Evolutionary conservation across 2,888 invertebrate species (phyloP), one percentile per base, ranked within the genome.

Genomic region (Microplitis manilae): DNA sequence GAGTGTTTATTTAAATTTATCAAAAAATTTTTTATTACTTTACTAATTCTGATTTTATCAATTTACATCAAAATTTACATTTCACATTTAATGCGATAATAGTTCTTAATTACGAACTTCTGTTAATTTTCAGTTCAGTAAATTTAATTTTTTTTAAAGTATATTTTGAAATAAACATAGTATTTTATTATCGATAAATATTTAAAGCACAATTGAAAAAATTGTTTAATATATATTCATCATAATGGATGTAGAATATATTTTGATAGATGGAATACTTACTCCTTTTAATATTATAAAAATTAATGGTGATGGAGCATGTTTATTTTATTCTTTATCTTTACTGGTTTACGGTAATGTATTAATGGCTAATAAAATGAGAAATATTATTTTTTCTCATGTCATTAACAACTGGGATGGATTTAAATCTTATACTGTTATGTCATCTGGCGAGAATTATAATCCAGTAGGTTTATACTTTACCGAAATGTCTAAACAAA

Each of bases 341-440:
- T 41, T 41, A 41, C 41, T 41, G 41, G 41, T 41, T 41, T 64
- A 65, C 39, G 73, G 73, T 40, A 20, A 73, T 41, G 13, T 73
- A 15, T 64, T 38, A 15, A 73, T 39, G 65, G 50, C 73, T 40
- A 30, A 9, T 40, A 9, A 65, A 62, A 73, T 73, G 2, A 30
- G 64, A 39, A 65, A 62, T 15, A 15, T 6, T 41, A 64, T 65
- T 73, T 50, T 73, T 30, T 13, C 13, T 64, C 73, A 73, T 39
- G 41, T 73, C n/a, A 30, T 64, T 17, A 65, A 41, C 40, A 64
- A 40, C 65, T 73, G 73, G 73, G 20, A 65, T 13, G 2, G 41
- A 64, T 73, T 65, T 15, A 8, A 73, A 39, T 73, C 64, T 64
- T 38, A 40, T 30, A 73, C 65, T 64, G 64, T 64, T n/a, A 8